Base-by-base conservation (phyloP, 1,140 invertebrate species). In the Camponotus pennsylvanicus region DNA sequence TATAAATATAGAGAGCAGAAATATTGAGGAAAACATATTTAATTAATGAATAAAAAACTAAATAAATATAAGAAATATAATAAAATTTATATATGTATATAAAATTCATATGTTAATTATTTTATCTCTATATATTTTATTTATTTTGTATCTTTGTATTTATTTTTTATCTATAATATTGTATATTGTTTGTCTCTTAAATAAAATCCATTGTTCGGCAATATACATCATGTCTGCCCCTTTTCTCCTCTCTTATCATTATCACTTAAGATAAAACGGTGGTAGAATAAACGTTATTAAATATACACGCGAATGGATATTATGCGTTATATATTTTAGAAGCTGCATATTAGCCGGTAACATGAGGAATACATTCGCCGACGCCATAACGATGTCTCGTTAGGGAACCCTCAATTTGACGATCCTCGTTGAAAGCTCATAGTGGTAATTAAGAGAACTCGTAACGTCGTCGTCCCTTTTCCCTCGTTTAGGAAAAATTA, bases 321-420 rank as follows among this genome's bases (percentile, higher is more conserved):
- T 34, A 27, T 27, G 27, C 18, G 32, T 15, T 32, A 34, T 73
- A 55, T 37, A 9, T 55, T 70, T 45, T 18, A 49, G 32, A 55
- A 34, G 32, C 49, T 37, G 32, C 49, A 73, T 73, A 73, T 73
- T 73, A 73, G 70, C 18, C 49, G 15, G 45, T 37, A 37, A 73
- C 49, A 55, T 18, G n/a, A 73, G 18, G 32, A 55, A 55, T 73
- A 73, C 49, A 73, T 55, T 55, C n/a, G 45, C 59, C 18, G 32
- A 27, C n/a, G 71, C 82, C 64, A 70, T 85, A 87, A 87, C 86
- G 86, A 85, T 63, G 21, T 82, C 71, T 87, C 71, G 71, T 87
- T 87, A 87, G 82, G 61, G 69, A 55, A 73, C 70, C 70, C 49
- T 73, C 32, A 34, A n/a, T 55, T 55, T 32, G 49, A 73, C 61